Conservation (phyloP, 2,797 vertebrate species). For the Tiaroga cobitis region DNA sequence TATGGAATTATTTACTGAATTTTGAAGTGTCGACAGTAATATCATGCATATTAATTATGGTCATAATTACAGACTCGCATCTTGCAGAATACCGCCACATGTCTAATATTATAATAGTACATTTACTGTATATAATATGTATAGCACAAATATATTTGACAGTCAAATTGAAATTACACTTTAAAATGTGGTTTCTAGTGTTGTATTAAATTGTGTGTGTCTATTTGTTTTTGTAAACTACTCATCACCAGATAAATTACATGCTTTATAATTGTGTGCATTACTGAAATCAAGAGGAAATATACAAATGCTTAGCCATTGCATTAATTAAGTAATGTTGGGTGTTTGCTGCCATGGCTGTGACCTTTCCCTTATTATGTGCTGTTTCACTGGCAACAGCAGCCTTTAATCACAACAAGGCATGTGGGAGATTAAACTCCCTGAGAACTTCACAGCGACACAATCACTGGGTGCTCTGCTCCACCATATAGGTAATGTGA, state of each 20-base stretch:
- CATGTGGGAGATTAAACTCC: conserved; percentile 39
- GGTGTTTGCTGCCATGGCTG: neutral
- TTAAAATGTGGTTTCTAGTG: neutral
- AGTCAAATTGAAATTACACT: neutral
- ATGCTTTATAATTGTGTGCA: neutral
- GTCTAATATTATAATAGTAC: neutral
- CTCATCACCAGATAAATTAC: neutral
- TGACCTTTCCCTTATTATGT: conserved; percentile 17
- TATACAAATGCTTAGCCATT: neutral
- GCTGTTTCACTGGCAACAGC: conserved; percentile 19
- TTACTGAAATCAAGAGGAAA: neutral
- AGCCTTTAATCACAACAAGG: conserved; percentile 42
- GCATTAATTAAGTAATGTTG: neutral
- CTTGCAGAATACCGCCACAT: too few species aligned
- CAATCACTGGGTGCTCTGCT: neutral
- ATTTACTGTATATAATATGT: neutral
- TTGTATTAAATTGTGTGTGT: neutral
- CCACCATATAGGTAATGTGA: neutral
- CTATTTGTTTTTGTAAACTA: neutral
- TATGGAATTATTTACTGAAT: too few species aligned
- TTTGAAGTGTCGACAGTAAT: neutral
- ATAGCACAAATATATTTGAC: neutral
- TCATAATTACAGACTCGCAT: too few species aligned
- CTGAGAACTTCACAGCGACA: neutral
- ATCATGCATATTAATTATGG: neutral